Percentiles rank a stretch among this genome's conserved stretches.
Evolutionary conservation across 2,113 vertebrate genomes (phyloP).

Genomic region (Microcebus murinus): DNA sequence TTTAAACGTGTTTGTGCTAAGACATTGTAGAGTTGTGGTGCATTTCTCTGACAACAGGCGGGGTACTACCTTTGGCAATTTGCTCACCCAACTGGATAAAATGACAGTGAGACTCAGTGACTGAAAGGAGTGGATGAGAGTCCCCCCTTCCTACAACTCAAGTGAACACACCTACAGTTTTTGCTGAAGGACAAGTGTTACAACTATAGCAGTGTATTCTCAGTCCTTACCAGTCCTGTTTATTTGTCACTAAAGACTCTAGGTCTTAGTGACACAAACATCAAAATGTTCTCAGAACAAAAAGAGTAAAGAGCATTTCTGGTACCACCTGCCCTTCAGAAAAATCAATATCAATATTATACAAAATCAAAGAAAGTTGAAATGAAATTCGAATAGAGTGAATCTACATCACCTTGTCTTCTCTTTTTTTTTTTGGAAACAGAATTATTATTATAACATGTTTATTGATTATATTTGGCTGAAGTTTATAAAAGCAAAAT

Average conservation of each 20-base stretch:
- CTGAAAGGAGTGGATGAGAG: neutral
- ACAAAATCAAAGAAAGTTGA: neutral
- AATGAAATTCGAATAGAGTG: neutral
- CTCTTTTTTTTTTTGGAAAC: neutral
- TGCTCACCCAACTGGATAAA: neutral
- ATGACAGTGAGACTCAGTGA: neutral
- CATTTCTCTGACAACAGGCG: neutral
- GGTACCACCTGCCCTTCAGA: neutral
- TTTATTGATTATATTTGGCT: neutral
- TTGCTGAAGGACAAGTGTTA: neutral
- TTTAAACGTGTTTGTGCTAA: neutral
- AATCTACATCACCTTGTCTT: constrained; percentile 35
- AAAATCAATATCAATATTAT: neutral
- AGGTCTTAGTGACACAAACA: neutral
- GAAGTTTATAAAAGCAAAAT: constrained; percentile 11
- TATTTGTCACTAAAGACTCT: neutral
- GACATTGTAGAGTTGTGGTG: neutral
- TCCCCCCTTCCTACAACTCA: no score
- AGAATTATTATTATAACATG: neutral
- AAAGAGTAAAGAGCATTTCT: neutral
- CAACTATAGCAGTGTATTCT: no score
- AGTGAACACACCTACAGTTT: neutral
- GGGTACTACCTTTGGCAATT: neutral
- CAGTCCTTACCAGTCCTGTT: neutral
- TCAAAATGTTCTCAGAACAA: neutral